These are phyloP conservation scores for Lynx canadensis DNA, from an alignment of 2,113 vertebrate genomes.

Conservation along the genomic window DNA sequence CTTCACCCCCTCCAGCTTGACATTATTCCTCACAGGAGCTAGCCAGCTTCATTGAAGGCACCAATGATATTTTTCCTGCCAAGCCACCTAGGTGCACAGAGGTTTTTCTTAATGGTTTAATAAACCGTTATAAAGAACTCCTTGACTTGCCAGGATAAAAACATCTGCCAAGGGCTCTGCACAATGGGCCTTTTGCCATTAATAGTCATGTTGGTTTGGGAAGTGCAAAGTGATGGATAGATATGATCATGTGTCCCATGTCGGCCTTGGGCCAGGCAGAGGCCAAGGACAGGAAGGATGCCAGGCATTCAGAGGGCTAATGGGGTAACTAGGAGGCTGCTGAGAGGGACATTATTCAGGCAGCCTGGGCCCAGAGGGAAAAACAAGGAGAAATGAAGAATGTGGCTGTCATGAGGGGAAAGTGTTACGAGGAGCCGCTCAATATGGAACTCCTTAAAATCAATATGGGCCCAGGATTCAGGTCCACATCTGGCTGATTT, in stretches of 20 bases:
- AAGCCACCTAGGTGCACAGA: constrained; percentile 78
- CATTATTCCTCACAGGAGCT: constrained; percentile 25
- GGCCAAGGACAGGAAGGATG: background rate
- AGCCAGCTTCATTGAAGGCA: constrained; percentile 72
- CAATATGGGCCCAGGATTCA: background rate
- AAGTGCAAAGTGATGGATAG: constrained; percentile 66
- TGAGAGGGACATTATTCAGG: background rate
- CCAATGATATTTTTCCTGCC: constrained; percentile 73
- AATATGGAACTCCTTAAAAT: background rate
- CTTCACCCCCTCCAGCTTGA: constrained; percentile 66
- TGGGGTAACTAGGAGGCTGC: background rate
- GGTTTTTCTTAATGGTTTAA: constrained; percentile 87
- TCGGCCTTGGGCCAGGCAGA: background rate
- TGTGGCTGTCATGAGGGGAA: background rate
- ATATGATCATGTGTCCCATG: background rate
- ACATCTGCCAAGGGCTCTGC: constrained; percentile 73
- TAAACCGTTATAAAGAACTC: constrained; percentile 83
- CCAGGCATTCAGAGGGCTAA: background rate
- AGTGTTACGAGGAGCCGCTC: background rate
- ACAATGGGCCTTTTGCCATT: constrained; percentile 66
- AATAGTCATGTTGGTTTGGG: constrained; percentile 45
- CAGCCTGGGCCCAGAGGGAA: background rate
- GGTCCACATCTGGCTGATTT: background rate
- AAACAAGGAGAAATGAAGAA: background rate
- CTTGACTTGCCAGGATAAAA: constrained; percentile 82